Conservation (phyloP, 1,140 invertebrate genomes). For the Diprion similis region DNA sequence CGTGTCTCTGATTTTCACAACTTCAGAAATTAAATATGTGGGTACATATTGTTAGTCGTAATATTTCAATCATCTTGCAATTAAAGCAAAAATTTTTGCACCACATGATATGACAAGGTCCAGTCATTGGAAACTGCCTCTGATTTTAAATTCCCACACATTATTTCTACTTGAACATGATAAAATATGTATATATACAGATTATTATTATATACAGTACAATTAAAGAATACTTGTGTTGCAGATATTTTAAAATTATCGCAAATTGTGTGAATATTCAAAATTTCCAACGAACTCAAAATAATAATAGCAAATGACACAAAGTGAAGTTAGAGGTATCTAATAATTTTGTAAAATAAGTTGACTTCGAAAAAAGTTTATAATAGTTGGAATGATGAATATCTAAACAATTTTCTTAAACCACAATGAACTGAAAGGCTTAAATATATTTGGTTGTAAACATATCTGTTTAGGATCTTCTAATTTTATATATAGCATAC, state of each 20-base stretch:
- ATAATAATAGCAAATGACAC: neutral
- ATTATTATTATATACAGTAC: neutral
- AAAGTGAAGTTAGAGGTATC: conserved; percentile 5
- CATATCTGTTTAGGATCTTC: neutral
- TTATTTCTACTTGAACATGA: neutral
- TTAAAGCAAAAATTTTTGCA: neutral
- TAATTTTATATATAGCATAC: too few relatives aligned
- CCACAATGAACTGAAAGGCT: conserved; percentile 1
- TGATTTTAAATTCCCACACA: neutral
- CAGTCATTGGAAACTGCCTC: neutral
- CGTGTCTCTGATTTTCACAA: neutral
- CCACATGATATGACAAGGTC: neutral
- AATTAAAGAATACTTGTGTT: neutral
- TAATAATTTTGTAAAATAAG: neutral
- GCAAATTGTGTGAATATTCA: neutral
- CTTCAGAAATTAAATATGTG: neutral
- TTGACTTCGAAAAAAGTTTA: neutral
- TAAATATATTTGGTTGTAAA: neutral
- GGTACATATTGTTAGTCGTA: neutral
- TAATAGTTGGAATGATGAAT: neutral
- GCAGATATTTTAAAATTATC: neutral
- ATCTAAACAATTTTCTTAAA: neutral
- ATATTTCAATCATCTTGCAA: neutral
- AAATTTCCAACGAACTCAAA: conserved; percentile 3
- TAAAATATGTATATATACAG: neutral